Evolutionary conservation across 2,797 vertebrate species (phyloP), one percentile per base, ranked within the genome.

Genomic region (Cuculus canorus): DNA sequence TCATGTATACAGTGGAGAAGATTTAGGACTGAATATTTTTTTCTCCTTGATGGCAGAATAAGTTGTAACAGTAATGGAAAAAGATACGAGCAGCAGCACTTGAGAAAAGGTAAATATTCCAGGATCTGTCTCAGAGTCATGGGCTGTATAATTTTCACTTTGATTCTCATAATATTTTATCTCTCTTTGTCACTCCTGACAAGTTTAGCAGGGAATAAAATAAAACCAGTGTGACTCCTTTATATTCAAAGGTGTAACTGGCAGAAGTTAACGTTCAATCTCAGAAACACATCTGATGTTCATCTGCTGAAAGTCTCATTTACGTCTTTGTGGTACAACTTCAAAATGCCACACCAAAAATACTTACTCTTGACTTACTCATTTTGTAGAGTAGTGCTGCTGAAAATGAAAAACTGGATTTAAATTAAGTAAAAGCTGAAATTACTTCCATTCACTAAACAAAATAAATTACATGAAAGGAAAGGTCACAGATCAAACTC

Each of bases 261-360:
- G 16, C 13, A 87, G 56, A 77, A 88, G 23, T 56, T 68, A 60
- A 57, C 7, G 14, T 57, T 91, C 27, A 16, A 4, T 50, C 39
- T 84, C 59, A 84, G 80, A 90, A 93, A 87, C 7, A 8, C 33
- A 33, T 72, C 79, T 80, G 50, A 52, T 35, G 39, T 41, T 94
- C 41, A 69, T 79, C 72, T 90, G 37, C 33, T 88, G 63, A 88
- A 41, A 32, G 15, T 71, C 35, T 85, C 45, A 48, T 82, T 85
- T 66, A 53, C 3, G 10, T 71, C 22, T 90, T 76, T 28, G 27
- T 15, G 73, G 39, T 80, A 71, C 32, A 64, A 13, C 61, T 95
- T 85, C 54, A 87, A 94, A 95, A 89, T 53, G 56, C n/a, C 24
- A 64, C 28, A 77, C 43, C 39, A 89, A 64, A 90, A 94, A 66